Evolutionary conservation across 2,888 invertebrate species (phyloP).

Genomic region (Tachystola acroxantha): DNA sequence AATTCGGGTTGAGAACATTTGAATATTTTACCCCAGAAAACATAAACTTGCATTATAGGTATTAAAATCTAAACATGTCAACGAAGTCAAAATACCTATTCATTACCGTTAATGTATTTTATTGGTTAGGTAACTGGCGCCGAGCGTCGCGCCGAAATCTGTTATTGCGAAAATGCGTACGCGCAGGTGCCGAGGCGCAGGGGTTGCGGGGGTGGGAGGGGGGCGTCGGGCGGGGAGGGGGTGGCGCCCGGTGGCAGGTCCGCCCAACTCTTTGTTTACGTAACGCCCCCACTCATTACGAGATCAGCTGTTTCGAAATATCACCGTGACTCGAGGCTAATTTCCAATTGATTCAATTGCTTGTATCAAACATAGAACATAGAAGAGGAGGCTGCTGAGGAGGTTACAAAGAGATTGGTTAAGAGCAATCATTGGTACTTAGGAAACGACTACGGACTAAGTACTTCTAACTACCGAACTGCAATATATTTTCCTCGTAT

Average conservation of each 20-base stretch:
- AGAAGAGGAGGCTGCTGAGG: too few relatives aligned
- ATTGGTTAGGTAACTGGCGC: conserved; percentile 31
- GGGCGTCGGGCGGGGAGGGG: conserved; percentile 43
- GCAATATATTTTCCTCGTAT: too few relatives aligned
- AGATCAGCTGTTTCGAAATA: conserved; percentile 47
- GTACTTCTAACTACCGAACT: too few relatives aligned
- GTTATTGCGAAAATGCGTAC: conserved; percentile 55
- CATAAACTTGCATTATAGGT: not conserved
- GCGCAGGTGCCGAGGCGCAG: conserved; percentile 45
- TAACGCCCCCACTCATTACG: conserved; percentile 70
- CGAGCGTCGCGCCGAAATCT: conserved; percentile 15
- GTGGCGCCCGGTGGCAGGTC: conserved; percentile 61
- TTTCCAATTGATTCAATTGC: conserved; percentile 16
- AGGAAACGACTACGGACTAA: too few relatives aligned
- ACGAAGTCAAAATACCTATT: conserved; percentile 10
- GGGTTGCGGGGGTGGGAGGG: conserved; percentile 27
- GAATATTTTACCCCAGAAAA: not conserved
- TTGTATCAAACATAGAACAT: not conserved
- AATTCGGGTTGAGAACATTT: too few relatives aligned
- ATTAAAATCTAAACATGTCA: not conserved
- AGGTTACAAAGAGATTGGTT: too few relatives aligned
- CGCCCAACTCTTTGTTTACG: conserved; percentile 76
- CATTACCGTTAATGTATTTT: conserved; percentile 12
- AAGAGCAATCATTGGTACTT: too few relatives aligned
- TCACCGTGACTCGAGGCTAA: conserved; percentile 22